phyloP scores from a whole-genome alignment of 2,888 invertebrate genomes.

The Xanthorhoe designata region DNA sequence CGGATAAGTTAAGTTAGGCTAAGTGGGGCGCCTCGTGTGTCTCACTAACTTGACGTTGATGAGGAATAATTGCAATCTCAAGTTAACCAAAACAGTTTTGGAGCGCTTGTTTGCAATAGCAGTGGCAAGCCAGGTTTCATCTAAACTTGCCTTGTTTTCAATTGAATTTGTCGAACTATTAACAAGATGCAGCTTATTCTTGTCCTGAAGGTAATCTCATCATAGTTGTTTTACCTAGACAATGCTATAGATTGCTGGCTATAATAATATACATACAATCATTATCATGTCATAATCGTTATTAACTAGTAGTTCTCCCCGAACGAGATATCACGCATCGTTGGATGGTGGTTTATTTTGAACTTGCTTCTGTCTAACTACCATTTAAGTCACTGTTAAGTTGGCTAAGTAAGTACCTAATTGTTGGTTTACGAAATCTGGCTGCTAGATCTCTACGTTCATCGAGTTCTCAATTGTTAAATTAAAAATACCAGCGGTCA shows the following conservation, averaged over 20 bases:
- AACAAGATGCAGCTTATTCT: slow-evolving; percentile 16
- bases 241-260: background rate
- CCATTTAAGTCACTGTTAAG: too few species aligned
- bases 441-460: too few species aligned
- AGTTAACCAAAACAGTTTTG: slow-evolving; percentile 58
- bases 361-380: too few species aligned
- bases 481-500: too few species aligned
- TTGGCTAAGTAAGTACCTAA: too few species aligned
- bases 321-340: too few species aligned
- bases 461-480: too few species aligned
- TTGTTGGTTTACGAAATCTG: too few species aligned
- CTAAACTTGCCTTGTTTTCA: slow-evolving; percentile 36
- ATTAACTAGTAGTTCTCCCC: background rate
- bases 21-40: slow-evolving; percentile 58
- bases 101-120: slow-evolving; percentile 42
- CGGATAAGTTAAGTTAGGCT: slow-evolving; percentile 50
- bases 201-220: slow-evolving; percentile 8
- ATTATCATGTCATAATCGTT: background rate
- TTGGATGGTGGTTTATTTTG: too few species aligned
- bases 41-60: slow-evolving; percentile 56
- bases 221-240: slow-evolving; percentile 4
- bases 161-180: slow-evolving; percentile 23
- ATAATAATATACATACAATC: background rate
- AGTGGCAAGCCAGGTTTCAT: slow-evolving; percentile 43
- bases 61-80: slow-evolving; percentile 60